phyloP scores from a whole-genome alignment of 2,797 vertebrate genomes.

The Synanceia verrucosa region DNA sequence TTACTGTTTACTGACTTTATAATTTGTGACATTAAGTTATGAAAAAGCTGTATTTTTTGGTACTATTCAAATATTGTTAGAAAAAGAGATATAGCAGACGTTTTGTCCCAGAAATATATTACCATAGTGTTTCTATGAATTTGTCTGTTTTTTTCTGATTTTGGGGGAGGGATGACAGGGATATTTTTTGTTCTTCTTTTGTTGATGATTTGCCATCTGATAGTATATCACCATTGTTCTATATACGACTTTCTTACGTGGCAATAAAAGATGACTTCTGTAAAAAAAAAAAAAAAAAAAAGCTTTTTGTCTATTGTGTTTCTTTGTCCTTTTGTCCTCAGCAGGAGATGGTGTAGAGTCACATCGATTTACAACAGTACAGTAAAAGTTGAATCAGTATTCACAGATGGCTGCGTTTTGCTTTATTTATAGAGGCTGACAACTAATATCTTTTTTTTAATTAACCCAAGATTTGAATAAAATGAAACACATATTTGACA shows the following conservation, averaged over 20 bases:
- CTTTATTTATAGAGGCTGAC: conserved; percentile 1
- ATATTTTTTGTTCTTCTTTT: conserved; percentile 77
- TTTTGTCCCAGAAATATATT: conserved; percentile 78
- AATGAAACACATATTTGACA: background rate
- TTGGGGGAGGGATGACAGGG: conserved; percentile 81
- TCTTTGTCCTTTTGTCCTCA: conserved; percentile 25
- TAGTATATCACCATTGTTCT: conserved; percentile 94
- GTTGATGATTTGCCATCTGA: conserved; percentile 92
- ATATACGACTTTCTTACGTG: conserved; percentile 98
- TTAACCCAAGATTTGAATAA: background rate
- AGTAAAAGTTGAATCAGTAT: background rate
- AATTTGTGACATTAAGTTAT: conserved; percentile 78
- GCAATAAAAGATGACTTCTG: conserved; percentile 92
- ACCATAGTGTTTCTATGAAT: conserved; percentile 80
- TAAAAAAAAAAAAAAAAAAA: conserved; percentile 66
- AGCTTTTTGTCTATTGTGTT: conserved; percentile 23
- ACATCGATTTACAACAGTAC: conserved; percentile 27
- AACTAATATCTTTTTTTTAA: conserved; percentile 3
- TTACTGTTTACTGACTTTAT: conserved; percentile 74
- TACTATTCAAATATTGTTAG: conserved; percentile 79
- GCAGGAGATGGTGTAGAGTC: conserved; percentile 12
- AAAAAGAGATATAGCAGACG: conserved; percentile 74
- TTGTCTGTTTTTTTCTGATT: conserved; percentile 74
- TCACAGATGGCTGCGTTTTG: background rate
- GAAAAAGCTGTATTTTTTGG: conserved; percentile 82